Conservation (phyloP, 2,888 invertebrate genomes). For the Rotaria magnacalcarata region DNA sequence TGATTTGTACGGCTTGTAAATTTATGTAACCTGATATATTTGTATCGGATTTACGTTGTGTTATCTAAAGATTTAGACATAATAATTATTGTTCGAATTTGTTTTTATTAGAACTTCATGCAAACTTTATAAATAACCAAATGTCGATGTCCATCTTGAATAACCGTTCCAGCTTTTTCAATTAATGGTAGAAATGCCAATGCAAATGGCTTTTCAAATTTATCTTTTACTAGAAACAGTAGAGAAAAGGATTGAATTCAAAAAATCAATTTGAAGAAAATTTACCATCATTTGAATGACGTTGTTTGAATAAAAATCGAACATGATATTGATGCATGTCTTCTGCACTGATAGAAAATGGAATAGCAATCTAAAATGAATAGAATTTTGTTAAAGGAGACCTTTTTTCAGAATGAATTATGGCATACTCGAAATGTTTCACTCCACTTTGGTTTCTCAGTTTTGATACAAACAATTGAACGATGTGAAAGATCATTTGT, state of each 20-base stretch:
- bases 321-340: conserved; percentile 40
- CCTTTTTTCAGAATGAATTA: background rate
- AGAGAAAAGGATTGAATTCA: too few relatives aligned
- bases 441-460: conserved; percentile 85
- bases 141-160: conserved; percentile 80
- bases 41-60: background rate
- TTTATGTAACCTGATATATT: background rate
- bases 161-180: conserved; percentile 82
- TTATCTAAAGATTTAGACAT: background rate
- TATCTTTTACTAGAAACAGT: conserved; percentile 58
- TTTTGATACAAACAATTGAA: conserved; percentile 84
- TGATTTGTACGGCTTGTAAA: conserved; percentile 30
- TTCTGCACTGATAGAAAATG: conserved; percentile 40
- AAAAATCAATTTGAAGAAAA: background rate
- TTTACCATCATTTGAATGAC: conserved; percentile 39
- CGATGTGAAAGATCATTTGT: conserved; percentile 67
- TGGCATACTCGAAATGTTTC: conserved; percentile 66
- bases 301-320: conserved; percentile 40
- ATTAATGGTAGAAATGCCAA: conserved; percentile 83
- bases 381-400: background rate
- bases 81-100: too few relatives aligned
- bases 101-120: background rate
- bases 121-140: conserved; percentile 76
- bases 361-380: conserved; percentile 28
- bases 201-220: conserved; percentile 70